Evolutionary conservation across 1,140 invertebrate species (phyloP), one percentile per base, ranked within the genome.

Genomic region (Diachasmimorpha longicaudata): DNA sequence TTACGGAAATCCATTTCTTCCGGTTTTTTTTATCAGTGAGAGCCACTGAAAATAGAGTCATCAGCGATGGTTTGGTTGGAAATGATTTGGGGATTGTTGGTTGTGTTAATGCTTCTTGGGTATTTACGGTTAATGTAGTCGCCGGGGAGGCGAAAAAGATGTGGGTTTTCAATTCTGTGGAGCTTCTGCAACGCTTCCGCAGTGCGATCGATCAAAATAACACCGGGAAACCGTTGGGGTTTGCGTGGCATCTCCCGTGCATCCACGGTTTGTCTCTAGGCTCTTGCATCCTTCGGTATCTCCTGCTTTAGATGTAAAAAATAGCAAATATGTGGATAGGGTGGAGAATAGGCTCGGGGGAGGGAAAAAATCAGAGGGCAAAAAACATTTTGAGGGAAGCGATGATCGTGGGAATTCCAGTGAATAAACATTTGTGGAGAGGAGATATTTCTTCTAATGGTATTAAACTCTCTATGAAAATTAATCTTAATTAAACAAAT

Each of bases 171-270:
- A 46, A 75, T 70, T 25, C 31, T 55, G 21, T 75, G 66, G 44
- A 74, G 58, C 42, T 75, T 23, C 73, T 75, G 73, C 73, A 75
- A 75, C 44, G 66, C 66, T 75, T 75, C 73, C 58, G 73, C 73
- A 75, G 73, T 75, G 23, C 73, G 73, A 75, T 75, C 73, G 73
- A 75, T 75, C 67, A 75, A 75, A 75, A 75, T 75, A 75, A 75
- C 48, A 75, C 66, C 37, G 23, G 58, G 72, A 42, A 36, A 58
- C 19, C 36, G 36, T 39, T 63, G 58, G 25, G 42, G 36, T 25
- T 70, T 70, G 25, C 23, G 66, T 70, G 67, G 67, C 46, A 68
- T 55, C 31, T 68, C 31, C 36, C 36, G 31, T 37, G 31, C 36
- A 68, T 14, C 10, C 36, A 10, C 66, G 36, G n/a, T 68, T 66